Evolutionary conservation across 1,140 invertebrate species (phyloP).

Genomic region (Dysdera silvatica): DNA sequence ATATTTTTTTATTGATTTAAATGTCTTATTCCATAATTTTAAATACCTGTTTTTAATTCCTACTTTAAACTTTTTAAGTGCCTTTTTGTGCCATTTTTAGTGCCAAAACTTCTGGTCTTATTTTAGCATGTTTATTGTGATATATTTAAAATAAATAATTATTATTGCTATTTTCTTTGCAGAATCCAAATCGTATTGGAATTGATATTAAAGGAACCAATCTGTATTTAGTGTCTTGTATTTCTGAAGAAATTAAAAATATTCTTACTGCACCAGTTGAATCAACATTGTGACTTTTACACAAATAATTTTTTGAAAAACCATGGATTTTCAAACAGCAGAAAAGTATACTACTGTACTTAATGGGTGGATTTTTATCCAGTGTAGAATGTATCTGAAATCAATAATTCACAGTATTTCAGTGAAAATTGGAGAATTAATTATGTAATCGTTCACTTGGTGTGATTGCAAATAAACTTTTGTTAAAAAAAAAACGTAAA

Average conservation of each 20-base stretch:
- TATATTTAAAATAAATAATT: background rate
- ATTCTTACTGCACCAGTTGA: conserved; percentile 8
- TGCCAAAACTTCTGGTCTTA: background rate
- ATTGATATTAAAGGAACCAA: conserved; percentile 26
- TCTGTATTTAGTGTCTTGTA: conserved; percentile 5
- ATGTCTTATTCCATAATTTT: background rate
- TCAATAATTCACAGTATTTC: too few relatives aligned
- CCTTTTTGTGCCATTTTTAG: background rate
- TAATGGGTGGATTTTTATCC: too few relatives aligned
- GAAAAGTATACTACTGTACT: too few relatives aligned
- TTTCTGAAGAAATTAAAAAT: conserved; percentile 23
- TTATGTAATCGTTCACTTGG: too few relatives aligned
- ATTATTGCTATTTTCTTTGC: background rate
- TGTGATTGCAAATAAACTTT: too few relatives aligned
- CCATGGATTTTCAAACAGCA: too few relatives aligned
- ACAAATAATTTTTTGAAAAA: too few relatives aligned
- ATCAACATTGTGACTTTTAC: background rate
- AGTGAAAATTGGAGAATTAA: too few relatives aligned
- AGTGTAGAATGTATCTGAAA: too few relatives aligned
- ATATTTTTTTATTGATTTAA: background rate
- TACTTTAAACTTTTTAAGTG: background rate
- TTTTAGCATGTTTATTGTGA: background rate
- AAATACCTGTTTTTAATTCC: background rate
- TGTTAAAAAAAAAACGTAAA: too few relatives aligned
- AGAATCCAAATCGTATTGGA: conserved; percentile 21